Evolutionary conservation across 1,140 invertebrate species (phyloP), one percentile per base, ranked within the genome.

Genomic region (Zaprionus gabonicus): DNA sequence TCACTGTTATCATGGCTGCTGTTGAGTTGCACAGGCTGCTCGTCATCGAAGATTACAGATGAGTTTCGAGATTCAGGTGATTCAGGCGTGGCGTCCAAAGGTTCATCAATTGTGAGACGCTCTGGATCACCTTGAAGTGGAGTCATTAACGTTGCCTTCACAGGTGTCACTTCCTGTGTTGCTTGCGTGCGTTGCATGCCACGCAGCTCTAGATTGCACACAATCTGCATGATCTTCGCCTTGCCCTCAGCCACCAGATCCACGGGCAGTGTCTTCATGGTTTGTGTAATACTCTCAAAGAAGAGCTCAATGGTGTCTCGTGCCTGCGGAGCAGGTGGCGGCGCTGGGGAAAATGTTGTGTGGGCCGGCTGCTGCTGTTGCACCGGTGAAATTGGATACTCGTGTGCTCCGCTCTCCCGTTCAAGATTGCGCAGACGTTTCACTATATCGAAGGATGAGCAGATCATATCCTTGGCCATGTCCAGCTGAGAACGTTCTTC

Each of bases 231-330:
- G 5, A 92, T 90, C 23, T 90, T 90, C 1, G 82, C 55, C 46
- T 92, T 91, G 4, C 87, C 91, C 27, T 92, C 91, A 23, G 91
- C 84, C 2, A 78, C 91, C 44, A 92, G 59, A 60, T 92, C 91
- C 0, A 63, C 20, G 0, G 91, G 91, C 51, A 92, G 64, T 0
- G 53, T 41, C n/a, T 92, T 92, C 74, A 92, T 85, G 0, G 84
- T 92, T 31, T 91, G 84, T 10, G 78, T 57, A 23, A 92, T 80
- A 49, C 91, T 92, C 15, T 92, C 88, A 7, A 92, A 86, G 51
- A 92, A 92, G 13, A 92, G 70, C 72, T 92, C 91, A 7, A 86
- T 62, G 4, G 90, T 78, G 13, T 76, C 76, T 1, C 81, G 69
- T 0, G 69, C 69, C 55, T 57, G 63, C 13, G 38, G 13, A 15